These are phyloP conservation scores for Spisula subtruncata DNA, from an alignment of 2,888 invertebrate species.

Conservation along the genomic window DNA sequence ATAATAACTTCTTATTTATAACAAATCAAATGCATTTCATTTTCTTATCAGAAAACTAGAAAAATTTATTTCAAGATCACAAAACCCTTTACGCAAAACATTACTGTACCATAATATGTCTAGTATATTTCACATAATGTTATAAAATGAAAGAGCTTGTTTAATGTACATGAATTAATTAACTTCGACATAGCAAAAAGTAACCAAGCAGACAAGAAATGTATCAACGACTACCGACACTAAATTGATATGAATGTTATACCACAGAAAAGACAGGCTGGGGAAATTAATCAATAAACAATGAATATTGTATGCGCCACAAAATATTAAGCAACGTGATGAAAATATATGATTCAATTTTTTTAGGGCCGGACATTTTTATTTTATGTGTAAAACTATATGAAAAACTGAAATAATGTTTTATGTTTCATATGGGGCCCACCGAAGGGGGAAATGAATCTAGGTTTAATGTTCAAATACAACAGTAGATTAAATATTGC, in stretches of 20 bases:
- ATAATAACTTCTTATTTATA: no score
- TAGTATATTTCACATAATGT: no score
- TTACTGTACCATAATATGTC: no score
- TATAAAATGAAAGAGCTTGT: not conserved
- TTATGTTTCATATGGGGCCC: conserved; percentile 27
- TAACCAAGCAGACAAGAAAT: conserved; percentile 13
- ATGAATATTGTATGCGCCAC: conserved; percentile 62
- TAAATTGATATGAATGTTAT: conserved; percentile 42
- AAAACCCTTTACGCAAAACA: no score
- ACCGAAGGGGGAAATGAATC: not conserved
- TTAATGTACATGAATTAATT: conserved; percentile 23
- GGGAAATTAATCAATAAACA: conserved; percentile 63
- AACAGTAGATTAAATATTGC: conserved; percentile 34
- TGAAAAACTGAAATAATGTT: conserved; percentile 18
- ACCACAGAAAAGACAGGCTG: conserved; percentile 11
- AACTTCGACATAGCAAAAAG: not conserved
- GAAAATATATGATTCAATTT: conserved; percentile 7
- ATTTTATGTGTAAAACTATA: conserved; percentile 1
- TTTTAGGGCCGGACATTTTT: not conserved
- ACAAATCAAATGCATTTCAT: no score
- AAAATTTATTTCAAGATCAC: no score
- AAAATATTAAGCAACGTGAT: conserved; percentile 46
- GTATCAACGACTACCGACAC: conserved; percentile 22
- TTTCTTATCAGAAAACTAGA: no score
- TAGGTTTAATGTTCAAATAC: conserved; percentile 29